Evolutionary conservation across 2,113 vertebrate species (phyloP), one percentile per base, ranked within the genome.

Genomic region (Rhinolophus sinicus): DNA sequence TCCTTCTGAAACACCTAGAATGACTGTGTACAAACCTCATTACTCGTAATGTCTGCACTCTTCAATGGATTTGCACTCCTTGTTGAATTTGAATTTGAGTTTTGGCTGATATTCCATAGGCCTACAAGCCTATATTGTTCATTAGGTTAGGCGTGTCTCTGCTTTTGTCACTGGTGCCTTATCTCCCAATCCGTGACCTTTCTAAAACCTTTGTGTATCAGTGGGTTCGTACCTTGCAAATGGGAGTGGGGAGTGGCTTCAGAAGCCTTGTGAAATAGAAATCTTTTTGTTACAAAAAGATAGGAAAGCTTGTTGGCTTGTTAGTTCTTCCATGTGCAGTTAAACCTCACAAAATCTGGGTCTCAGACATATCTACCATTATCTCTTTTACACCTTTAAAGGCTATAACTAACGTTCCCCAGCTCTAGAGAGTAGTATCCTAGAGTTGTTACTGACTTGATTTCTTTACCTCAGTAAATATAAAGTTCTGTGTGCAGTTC

Each of bases 261-360:
- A 77, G 47, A 64, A 67, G 26, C 58, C 33, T 76, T 77, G 38
- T 67, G 75, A 90, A 87, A 77, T 69, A 93, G 50, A 93, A 90
- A 35, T 4, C 7, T 88, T 69, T 24, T n/a, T 89, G 22, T 81
- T 94, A 76, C n/a, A 88, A 81, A 93, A 90, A 76, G 15, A 84
- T 64, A 50, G 16, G 47, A 40, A 70, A 73, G 50, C 28, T 75
- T 77, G 28, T 70, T 64, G 38, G 56, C 40, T 30, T 92, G 93
- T 90, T 65, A 64, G 69, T 75, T 54, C 18, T 78, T 86, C 26
- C 0, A 40, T 50, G 26, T 83, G 70, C 69, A 81, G 78, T 89
- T 89, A 84, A 95, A 78, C 21, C 54, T 65, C 47, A 85, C 13
- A 12, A 67, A 88, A 60, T 6, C 12, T 26, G 1, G 64, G 28